phyloP scores from a whole-genome alignment of 2,113 vertebrate species.

The Myanophis thanlyinensis region DNA sequence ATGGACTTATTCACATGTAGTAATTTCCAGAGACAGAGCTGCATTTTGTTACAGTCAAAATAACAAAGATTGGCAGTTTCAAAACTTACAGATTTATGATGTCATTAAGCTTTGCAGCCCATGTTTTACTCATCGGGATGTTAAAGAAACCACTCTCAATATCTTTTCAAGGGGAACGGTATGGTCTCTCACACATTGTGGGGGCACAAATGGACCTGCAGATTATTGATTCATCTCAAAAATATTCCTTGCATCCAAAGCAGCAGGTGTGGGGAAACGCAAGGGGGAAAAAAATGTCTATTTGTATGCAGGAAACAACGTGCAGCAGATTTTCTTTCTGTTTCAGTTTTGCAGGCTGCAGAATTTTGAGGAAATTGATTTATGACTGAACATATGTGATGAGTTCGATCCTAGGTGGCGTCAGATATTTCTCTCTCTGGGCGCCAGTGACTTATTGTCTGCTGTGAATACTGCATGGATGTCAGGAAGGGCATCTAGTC shows the following conservation, averaged over 20 bases:
- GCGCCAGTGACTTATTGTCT: no score
- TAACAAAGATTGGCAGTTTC: not conserved
- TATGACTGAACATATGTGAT: no score
- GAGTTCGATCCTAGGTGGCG: no score
- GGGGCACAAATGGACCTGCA: not conserved
- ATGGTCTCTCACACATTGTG: not conserved
- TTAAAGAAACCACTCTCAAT: not conserved
- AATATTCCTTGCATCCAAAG: not conserved
- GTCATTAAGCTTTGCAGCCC: not conserved
- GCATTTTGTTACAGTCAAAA: not conserved
- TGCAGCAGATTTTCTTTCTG: not conserved
- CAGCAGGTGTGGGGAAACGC: not conserved
- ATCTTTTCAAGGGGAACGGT: not conserved
- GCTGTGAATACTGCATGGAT: no score
- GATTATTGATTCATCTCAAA: not conserved
- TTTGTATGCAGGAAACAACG: not conserved
- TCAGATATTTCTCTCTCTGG: no score
- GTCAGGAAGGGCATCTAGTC: no score
- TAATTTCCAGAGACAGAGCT: not conserved
- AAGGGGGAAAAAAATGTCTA: not conserved
- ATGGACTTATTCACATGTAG: not conserved
- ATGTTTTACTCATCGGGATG: not conserved
- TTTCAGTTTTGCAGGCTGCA: no score
- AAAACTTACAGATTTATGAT: not conserved
- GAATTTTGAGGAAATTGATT: no score